Conservation (phyloP, 1,140 invertebrate species). For the Ruditapes philippinarum region DNA sequence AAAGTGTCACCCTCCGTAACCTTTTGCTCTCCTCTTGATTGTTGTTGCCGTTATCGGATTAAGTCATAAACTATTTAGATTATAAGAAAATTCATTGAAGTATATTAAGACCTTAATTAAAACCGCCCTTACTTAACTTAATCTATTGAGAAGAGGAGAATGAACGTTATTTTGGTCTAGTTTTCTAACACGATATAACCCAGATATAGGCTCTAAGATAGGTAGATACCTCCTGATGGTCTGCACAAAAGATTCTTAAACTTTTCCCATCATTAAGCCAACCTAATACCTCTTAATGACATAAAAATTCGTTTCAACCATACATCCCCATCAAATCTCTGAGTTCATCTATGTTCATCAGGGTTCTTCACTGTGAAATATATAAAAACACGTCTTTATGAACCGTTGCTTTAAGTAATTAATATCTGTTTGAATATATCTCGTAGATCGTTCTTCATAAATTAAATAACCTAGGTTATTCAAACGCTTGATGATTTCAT, state of each 20-base stretch:
- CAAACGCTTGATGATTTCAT: neutral
- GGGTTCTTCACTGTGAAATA: neutral
- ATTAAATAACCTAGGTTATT: slow-evolving; percentile 3
- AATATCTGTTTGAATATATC: slow-evolving; percentile 24
- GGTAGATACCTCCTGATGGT: neutral
- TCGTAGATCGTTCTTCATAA: neutral
- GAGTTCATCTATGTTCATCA: neutral
- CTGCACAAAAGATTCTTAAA: neutral
- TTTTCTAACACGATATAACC: neutral
- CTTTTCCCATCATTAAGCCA: neutral
- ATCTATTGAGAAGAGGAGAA: neutral
- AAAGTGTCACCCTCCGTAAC: no score
- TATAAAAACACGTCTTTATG: slow-evolving; percentile 6
- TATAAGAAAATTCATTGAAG: no score
- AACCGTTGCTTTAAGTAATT: slow-evolving; percentile 24
- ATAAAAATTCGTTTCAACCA: neutral
- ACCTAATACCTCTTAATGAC: slow-evolving; percentile 16
- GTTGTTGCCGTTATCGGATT: no score
- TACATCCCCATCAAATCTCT: neutral
- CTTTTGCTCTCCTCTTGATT: no score
- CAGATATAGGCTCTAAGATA: neutral
- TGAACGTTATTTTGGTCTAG: neutral
- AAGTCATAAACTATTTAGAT: no score
- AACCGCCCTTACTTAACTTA: neutral
- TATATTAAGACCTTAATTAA: neutral